phyloP scores from a whole-genome alignment of 23 tunicate species.

The Oikopleura dioica region DNA sequence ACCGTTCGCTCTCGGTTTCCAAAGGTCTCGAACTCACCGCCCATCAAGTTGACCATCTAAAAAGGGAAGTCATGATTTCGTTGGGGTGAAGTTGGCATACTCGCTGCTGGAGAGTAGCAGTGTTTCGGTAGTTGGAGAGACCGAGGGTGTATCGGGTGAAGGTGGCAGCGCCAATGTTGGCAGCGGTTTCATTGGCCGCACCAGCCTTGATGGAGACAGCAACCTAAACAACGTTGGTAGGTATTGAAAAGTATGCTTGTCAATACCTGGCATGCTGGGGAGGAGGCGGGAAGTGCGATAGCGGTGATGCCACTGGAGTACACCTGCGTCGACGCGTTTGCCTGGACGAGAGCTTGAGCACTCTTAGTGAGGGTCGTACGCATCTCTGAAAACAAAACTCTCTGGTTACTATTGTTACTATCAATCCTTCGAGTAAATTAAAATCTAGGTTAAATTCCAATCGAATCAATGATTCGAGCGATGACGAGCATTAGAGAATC shows the following conservation, averaged over 20 bases:
- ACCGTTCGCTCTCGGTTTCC: neutral
- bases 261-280: conserved; percentile 11
- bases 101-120: neutral
- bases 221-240: no score
- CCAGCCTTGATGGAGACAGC: neutral
- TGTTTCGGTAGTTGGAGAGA: neutral
- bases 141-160: conserved; percentile 14
- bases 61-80: neutral
- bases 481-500: no score
- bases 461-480: no score
- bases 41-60: conserved; percentile 10
- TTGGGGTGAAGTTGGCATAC: neutral
- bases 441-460: no score
- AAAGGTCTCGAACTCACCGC: neutral
- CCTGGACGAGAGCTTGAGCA: neutral
- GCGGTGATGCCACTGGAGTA: conserved; percentile 6
- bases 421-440: no score
- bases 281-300: neutral
- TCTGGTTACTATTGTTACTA: no score
- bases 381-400: no score
- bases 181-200: neutral
- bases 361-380: neutral
- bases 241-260: no score
- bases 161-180: neutral
- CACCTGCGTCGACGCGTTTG: neutral